Base-by-base conservation (phyloP, 2,797 vertebrate species). In the Kryptolebias ocellatus region DNA sequence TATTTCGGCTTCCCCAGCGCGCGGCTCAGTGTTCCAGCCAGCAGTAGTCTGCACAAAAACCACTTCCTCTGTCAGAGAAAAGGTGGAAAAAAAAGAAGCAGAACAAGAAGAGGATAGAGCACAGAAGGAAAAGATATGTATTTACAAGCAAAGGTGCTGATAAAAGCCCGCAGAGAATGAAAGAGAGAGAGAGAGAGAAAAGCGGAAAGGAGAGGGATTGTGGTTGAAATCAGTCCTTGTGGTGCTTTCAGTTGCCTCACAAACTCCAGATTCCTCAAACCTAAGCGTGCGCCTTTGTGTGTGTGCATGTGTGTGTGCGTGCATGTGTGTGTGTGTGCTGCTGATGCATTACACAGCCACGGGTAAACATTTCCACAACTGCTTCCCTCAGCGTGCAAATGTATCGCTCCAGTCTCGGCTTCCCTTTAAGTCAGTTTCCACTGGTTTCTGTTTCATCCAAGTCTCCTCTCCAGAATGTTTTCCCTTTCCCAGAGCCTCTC, bases 1-100 rank as follows among this genome's bases (percentile, higher is more conserved):
- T 64, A 85, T 94, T 93, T 91, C 90, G 54, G 81, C 85, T 88
- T 91, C 83, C 83, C 76, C 62, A 53, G 83, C 70, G 79, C 83
- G 85, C 73, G 69, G 88, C 78, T 63, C 68, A 67, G 62, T 88
- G 84, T 89, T 92, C 90, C 87, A 89, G 83, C 77, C 87, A 79
- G 87, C 84, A 78, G n/a, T 87, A 86, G 90, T 90, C 89, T 91
- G 87, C 89, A 91, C 84, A 86, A 84, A 93, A 92, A 93, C 89
- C 89, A 83, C 92, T 93, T 94, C 91, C 92, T 92, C 78, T 59
- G 74, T 74, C 77, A 79, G 67, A 80, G 63, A 71, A 59, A 74
- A 78, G 81, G 75, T 67, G 62, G 76, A 81, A 74, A 66, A 64
- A 76, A 31, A 39, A 62, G 73, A 44, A 49, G 53, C 59, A 55